Base-by-base conservation (phyloP, 1,140 invertebrate species). In the Cherax destructor region DNA sequence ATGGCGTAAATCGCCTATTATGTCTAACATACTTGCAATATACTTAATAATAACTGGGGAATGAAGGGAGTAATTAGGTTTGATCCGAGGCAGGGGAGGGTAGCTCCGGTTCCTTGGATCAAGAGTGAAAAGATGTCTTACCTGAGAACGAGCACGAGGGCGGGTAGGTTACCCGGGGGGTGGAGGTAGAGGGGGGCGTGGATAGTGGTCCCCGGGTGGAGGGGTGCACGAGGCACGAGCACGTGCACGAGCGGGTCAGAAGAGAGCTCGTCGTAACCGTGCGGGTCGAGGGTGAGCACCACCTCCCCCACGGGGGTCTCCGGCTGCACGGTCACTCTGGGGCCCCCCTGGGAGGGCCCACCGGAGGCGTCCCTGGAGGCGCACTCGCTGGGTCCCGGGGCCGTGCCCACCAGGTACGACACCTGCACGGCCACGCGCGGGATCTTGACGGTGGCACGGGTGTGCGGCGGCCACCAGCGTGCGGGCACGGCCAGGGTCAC, bases 391-490 rank as follows among this genome's bases (percentile, higher is more conserved):
- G 92, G 92, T 3, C 92, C 92, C 30, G 90, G 74, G 3, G 92
- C 89, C n/a, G 92, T 93, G 18, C 92, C 92, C 30, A 93, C 92
- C 41, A 93, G 84, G 78, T 93, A 93, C 10, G 81, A 88, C 11
- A 93, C 92, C 47, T 91, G 85, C 74, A 92, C 88, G 24, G 86
- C 88, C 13, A 91, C 91, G n/a, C 88, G 88, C 1, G 92, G 92
- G 30, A 93, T 87, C 74, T 93, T 93, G 76, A 92, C 87, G 18
- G 92, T 93, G 61, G 88, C 90, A 7, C 92, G 88, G 9, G 96
- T 96, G 79, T 96, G 94, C 0, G 97, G 96, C 41, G 97, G 97
- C 98, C 98, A 99, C 98, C 98, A 99, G 72, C 96, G 95, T 0
- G 97, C 96, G 0, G 98, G 98, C 11, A 99, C 96, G 7, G 96